Conservation (phyloP, 2,797 vertebrate species). For the Helicolenus hilgendorfi region DNA sequence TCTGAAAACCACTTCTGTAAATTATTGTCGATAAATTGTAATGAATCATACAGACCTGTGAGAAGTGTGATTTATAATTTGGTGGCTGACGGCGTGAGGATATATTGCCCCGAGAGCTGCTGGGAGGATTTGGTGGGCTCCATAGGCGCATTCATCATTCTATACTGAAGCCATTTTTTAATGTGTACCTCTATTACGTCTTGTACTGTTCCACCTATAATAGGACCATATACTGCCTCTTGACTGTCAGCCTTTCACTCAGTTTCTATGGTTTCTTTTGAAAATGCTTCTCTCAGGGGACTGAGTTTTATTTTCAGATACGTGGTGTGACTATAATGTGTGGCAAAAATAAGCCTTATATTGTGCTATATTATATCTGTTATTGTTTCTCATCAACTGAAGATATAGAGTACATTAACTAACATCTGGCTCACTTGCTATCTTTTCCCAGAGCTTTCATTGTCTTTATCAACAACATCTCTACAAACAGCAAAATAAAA, state of each 20-base stretch:
- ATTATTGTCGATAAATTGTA: slow-evolving; percentile 88
- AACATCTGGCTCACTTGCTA: background rate
- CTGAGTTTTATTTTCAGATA: background rate
- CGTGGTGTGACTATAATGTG: background rate
- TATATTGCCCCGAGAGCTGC: slow-evolving; percentile 81
- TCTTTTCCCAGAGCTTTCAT: background rate
- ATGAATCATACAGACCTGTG: slow-evolving; percentile 87
- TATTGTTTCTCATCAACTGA: background rate
- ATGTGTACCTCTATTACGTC: slow-evolving; percentile 67
- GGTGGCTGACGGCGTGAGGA: slow-evolving; percentile 71
- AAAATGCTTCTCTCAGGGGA: background rate
- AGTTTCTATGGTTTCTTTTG: background rate
- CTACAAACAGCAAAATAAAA: background rate
- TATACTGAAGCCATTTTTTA: slow-evolving; percentile 76
- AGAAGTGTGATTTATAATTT: slow-evolving; percentile 89
- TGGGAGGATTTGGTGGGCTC: slow-evolving; percentile 81
- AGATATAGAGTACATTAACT: background rate
- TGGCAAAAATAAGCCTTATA: background rate
- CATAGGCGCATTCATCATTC: slow-evolving; percentile 83
- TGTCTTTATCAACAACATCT: background rate
- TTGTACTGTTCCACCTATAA: slow-evolving; percentile 65
- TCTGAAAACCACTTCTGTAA: slow-evolving; percentile 88
- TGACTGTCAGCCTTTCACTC: slow-evolving; percentile 28
- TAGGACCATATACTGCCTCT: slow-evolving; percentile 23
- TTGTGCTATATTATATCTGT: background rate